phyloP scores from a whole-genome alignment of 2,797 vertebrate genomes.

The Poecilia velifera region DNA sequence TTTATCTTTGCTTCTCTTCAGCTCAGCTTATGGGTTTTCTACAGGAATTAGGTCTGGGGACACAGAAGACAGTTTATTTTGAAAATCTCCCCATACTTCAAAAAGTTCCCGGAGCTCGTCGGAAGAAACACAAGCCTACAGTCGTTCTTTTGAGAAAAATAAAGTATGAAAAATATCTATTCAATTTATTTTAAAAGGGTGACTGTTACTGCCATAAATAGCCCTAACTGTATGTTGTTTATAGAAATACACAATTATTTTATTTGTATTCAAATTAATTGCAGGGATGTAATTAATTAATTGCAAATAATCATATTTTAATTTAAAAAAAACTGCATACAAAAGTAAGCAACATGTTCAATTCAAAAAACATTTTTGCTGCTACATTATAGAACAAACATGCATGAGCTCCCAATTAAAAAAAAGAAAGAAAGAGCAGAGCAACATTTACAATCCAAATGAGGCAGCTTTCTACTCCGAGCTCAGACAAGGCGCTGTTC shows the following conservation, averaged over 20 bases:
- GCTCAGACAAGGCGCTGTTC: constrained; percentile 13
- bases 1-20: not conserved
- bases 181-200: not conserved
- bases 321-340: too few species aligned
- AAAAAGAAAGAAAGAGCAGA: not conserved
- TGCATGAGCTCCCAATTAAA: not conserved
- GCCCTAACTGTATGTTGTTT: not conserved
- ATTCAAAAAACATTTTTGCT: too few species aligned
- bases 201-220: not conserved
- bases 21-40: not conserved
- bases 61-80: not conserved
- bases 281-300: too few species aligned
- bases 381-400: too few species aligned
- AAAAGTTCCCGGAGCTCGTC: not conserved
- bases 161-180: not conserved
- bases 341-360: too few species aligned
- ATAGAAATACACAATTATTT: not conserved
- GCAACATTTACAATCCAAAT: constrained; percentile 51
- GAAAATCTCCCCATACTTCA: not conserved
- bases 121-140: not conserved
- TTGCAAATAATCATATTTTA: too few species aligned
- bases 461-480: constrained; percentile 25
- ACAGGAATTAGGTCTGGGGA: not conserved
- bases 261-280: not conserved
- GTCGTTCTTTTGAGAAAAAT: not conserved